A percentile compares a stretch with the other conserved stretches of the same genome.
Evolutionary conservation across 1,140 invertebrate species (phyloP).

Genomic region (Heliconius eleuchia): DNA sequence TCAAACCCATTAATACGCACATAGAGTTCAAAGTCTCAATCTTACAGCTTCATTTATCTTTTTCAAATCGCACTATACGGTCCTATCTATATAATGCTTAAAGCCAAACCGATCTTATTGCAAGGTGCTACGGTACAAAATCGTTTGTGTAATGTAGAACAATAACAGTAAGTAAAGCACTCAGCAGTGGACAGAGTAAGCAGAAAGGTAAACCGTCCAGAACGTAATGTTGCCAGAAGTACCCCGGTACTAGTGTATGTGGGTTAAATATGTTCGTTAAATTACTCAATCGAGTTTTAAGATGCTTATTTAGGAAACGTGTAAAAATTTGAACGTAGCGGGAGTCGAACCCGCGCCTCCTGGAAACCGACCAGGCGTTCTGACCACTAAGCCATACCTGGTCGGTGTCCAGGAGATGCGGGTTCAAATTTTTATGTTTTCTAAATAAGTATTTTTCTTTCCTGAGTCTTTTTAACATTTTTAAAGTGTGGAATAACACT

Average conservation of each 20-base stretch:
- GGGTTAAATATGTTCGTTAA: background rate
- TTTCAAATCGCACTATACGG: constrained; percentile 13
- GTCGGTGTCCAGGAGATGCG: too few species aligned
- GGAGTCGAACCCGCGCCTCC: too few species aligned
- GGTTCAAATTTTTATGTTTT: too few species aligned
- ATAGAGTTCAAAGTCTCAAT: constrained; percentile 16
- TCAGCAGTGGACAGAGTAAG: constrained; percentile 22
- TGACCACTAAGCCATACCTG: too few species aligned
- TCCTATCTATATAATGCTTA: background rate
- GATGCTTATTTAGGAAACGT: background rate
- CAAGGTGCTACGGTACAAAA: background rate
- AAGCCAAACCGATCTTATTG: background rate
- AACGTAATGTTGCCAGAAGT: constrained; percentile 21
- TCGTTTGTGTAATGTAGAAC: background rate
- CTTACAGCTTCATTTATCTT: constrained; percentile 15
- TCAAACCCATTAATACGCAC: background rate
- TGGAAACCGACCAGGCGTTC: too few species aligned
- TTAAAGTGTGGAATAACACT: too few species aligned
- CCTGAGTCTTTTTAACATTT: too few species aligned
- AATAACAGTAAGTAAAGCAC: constrained; percentile 26
- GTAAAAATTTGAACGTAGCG: too few species aligned
- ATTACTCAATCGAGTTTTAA: background rate
- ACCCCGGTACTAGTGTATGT: background rate
- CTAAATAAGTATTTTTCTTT: too few species aligned
- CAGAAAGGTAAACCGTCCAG: constrained; percentile 35